Percentiles rank a stretch among this genome's conserved stretches.
These are phyloP conservation scores for Oryzias sinensis DNA, from an alignment of 2,797 vertebrate genomes.

Conservation along the genomic window DNA sequence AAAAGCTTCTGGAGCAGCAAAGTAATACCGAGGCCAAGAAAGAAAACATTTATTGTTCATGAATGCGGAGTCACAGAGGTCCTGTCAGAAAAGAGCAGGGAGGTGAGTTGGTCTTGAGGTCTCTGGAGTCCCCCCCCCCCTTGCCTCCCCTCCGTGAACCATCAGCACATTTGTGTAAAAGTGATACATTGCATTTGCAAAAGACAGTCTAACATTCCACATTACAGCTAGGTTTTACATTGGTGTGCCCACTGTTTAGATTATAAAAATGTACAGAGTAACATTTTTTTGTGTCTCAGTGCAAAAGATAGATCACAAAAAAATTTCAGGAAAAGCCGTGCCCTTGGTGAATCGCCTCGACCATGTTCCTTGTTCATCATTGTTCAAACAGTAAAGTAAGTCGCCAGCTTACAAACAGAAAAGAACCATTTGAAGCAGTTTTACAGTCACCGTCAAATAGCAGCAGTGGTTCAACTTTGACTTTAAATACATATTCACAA, in stretches of 20 bases:
- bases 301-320: constrained; percentile 80
- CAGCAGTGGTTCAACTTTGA: constrained; percentile 82
- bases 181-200: constrained; percentile 74
- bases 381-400: constrained; percentile 56
- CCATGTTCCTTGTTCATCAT: constrained; percentile 24
- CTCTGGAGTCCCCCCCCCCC: constrained; percentile 58
- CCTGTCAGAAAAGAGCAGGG: constrained; percentile 67
- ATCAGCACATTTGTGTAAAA: constrained; percentile 75
- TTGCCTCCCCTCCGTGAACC: constrained; percentile 50
- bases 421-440: constrained; percentile 82
- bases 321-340: constrained; percentile 71
- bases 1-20: constrained; percentile 51
- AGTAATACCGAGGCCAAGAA: constrained; percentile 68
- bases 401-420: constrained; percentile 71
- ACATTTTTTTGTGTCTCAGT: constrained; percentile 83
- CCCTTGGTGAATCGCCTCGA: constrained; percentile 59
- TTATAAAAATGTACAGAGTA: constrained; percentile 82
- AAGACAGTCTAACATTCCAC: constrained; percentile 81
- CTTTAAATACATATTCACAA: constrained; percentile 82
- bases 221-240: constrained; percentile 77
- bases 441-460: constrained; percentile 84
- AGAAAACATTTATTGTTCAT: constrained; percentile 85
- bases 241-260: constrained; percentile 68
- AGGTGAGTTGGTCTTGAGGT: constrained; percentile 73
- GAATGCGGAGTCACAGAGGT: constrained; percentile 70